phyloP scores from a whole-genome alignment of 2,113 vertebrate species.

The Gobio gobio region DNA sequence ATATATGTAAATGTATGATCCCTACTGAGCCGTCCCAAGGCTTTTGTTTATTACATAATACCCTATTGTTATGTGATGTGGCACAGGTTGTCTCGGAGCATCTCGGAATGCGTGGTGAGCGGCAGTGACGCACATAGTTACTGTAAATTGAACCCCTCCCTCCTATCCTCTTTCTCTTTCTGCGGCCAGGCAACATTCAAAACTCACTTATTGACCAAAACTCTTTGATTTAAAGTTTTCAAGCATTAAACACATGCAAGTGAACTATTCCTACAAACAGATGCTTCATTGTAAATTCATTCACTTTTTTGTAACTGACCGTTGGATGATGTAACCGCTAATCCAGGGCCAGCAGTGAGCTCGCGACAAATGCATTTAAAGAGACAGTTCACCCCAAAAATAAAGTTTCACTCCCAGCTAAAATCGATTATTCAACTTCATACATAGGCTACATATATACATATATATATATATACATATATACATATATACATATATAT shows the following conservation, averaged over 20 bases:
- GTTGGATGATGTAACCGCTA: constrained; percentile 22
- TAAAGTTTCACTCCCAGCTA: neutral
- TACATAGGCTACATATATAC: too few relatives aligned
- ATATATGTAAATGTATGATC: neutral
- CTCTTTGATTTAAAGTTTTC: neutral
- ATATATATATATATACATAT: too few relatives aligned
- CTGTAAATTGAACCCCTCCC: neutral
- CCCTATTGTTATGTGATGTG: constrained; percentile 3
- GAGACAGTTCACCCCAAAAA: neutral
- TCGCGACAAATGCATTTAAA: neutral
- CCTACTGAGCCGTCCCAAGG: neutral
- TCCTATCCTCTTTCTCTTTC: neutral
- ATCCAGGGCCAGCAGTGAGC: neutral
- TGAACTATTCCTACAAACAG: neutral
- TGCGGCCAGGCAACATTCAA: neutral
- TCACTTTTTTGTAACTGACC: neutral
- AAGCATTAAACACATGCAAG: neutral
- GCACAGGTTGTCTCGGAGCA: neutral
- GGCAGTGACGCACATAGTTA: neutral
- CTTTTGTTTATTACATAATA: neutral
- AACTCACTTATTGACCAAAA: neutral
- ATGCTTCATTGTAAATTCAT: neutral
- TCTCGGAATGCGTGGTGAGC: neutral
- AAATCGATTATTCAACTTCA: neutral
- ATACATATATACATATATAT: too few relatives aligned